phyloP scores from a whole-genome alignment of 1,140 invertebrate species.

The Trichonephila clavata region DNA sequence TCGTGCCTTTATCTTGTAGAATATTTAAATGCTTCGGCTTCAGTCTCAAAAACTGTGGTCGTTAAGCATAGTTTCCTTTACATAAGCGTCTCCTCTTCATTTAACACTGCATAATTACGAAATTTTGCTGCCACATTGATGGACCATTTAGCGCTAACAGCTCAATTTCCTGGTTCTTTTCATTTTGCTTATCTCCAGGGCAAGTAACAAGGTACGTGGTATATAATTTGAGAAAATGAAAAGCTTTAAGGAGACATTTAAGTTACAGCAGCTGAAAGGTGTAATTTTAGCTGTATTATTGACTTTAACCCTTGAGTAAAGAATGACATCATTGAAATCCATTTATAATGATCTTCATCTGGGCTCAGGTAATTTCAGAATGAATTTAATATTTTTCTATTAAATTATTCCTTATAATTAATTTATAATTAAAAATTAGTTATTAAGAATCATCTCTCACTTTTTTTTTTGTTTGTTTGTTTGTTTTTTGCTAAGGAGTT shows the following conservation, averaged over 20 bases:
- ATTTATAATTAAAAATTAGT: too few relatives aligned
- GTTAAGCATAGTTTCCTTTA: conserved; percentile 2
- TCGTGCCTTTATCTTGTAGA: neutral
- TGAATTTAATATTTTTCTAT: too few relatives aligned
- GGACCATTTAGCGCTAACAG: conserved; percentile 34
- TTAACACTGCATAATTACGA: conserved; percentile 13
- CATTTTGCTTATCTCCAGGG: neutral
- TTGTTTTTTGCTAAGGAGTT: too few relatives aligned
- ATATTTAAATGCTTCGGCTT: neutral
- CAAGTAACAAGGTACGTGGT: neutral
- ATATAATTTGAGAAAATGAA: conserved; percentile 1
- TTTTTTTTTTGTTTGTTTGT: too few relatives aligned
- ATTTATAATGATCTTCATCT: too few relatives aligned
- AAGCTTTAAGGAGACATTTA: neutral
- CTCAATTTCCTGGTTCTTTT: neutral
- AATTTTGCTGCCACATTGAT: conserved; percentile 37
- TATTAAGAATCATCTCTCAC: too few relatives aligned
- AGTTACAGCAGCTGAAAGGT: neutral
- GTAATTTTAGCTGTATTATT: neutral
- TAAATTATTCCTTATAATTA: too few relatives aligned
- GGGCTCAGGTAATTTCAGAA: too few relatives aligned
- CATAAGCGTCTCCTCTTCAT: neutral
- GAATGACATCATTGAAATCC: too few relatives aligned
- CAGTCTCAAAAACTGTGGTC: neutral
- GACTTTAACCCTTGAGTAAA: neutral